phyloP scores from a whole-genome alignment of 1,140 invertebrate species.

The Papilio dardanus region DNA sequence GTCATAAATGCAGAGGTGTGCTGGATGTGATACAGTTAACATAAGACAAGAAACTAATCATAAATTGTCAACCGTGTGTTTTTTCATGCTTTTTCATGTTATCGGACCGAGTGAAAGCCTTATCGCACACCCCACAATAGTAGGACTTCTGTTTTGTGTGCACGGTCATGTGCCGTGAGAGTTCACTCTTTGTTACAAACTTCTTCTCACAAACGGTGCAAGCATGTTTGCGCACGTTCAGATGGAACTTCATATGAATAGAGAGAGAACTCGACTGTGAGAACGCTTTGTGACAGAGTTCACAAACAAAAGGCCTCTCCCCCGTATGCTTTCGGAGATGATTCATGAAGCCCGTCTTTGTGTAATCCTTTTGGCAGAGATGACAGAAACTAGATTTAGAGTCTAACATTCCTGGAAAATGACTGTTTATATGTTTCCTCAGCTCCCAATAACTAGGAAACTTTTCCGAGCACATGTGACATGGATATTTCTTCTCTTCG shows the following conservation, averaged over 20 bases:
- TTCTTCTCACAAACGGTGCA: slow-evolving; percentile 84
- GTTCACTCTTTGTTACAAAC: slow-evolving; percentile 84
- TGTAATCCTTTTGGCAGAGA: slow-evolving; percentile 81
- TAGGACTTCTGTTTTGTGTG: slow-evolving; percentile 85
- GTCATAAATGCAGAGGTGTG: slow-evolving; percentile 32
- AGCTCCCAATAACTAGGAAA: slow-evolving; percentile 81
- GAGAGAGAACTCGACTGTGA: slow-evolving; percentile 84
- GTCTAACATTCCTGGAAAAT: slow-evolving; percentile 81
- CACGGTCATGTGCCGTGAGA: slow-evolving; percentile 84
- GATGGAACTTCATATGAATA: slow-evolving; percentile 85
- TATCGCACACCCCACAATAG: slow-evolving; percentile 83
- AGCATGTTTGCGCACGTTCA: slow-evolving; percentile 83
- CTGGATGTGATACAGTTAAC: slow-evolving; percentile 17
- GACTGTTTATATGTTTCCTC: slow-evolving; percentile 79
- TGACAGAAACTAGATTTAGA: slow-evolving; percentile 82
- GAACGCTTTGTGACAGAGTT: slow-evolving; percentile 84
- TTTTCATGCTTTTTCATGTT: slow-evolving; percentile 83
- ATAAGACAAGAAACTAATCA: slow-evolving; percentile 30
- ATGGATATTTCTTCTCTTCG: slow-evolving; percentile 78
- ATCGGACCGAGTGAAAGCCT: slow-evolving; percentile 81
- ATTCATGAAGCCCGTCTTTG: slow-evolving; percentile 82
- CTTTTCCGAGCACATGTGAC: slow-evolving; percentile 80
- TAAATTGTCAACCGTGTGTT: slow-evolving; percentile 73
- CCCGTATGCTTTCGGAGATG: slow-evolving; percentile 95
- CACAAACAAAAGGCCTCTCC: slow-evolving; percentile 88